Base-by-base conservation (phyloP, 2,797 vertebrate genomes). In the Cuculus canorus region DNA sequence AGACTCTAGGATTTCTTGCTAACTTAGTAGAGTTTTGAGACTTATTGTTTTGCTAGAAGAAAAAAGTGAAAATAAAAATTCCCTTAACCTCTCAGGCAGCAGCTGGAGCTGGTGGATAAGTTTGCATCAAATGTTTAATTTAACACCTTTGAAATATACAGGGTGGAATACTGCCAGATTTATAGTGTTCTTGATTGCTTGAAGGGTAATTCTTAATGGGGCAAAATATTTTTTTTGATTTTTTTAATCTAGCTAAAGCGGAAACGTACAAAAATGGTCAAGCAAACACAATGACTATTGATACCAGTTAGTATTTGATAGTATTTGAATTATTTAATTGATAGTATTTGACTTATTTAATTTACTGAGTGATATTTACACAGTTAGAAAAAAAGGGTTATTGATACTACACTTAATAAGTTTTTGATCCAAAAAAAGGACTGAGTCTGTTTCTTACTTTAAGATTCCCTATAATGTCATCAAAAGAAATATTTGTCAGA, bases 31-130 rank as follows among this genome's bases (percentile, higher is more conserved):
- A 72, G 32, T 59, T 90, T 77, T 76, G 43, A 61, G 48, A 82
- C 43, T 82, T 70, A 73, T 21, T 72, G 25, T 76, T 92, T 80
- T 69, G 21, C 33, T 81, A 41, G 53, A 7, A 70, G 27, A 60
- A 68, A 56, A 88, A 65, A 82, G 41, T 11, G 68, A 35, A 45
- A 82, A 43, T 22, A 43, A 47, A 45, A 35, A 53, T 2, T 66
- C 39, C 48, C 27, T 86, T 80, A 57, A 78, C 53, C 71, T 92
- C 52, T 22, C 27, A 43, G 63, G 35, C 59, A 86, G 90, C 72
- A 93, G 50, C 82, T 96, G 92, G n/a, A 81, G 88, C 47, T 11
- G 8, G 61, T 78, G 82, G 82, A 60, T 89, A 91, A 86, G 27
- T 91, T 89, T 75, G n/a, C 43, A 93, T 84, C 80, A 91, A 33